These are phyloP conservation scores for Botia kubotai DNA, from an alignment of 2,797 vertebrate species.

Conservation along the genomic window DNA sequence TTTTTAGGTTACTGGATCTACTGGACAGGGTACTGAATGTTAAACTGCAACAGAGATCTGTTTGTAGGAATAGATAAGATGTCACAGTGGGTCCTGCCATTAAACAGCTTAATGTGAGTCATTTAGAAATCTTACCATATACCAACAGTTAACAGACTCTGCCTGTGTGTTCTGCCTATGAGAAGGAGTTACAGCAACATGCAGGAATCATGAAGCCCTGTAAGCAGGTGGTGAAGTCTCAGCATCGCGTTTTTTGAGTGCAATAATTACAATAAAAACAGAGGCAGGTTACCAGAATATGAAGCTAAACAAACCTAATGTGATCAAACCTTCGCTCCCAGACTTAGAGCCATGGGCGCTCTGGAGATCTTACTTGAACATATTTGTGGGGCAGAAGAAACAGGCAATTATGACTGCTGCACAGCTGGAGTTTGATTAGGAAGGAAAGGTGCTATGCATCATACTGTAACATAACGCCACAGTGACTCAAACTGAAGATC, in stretches of 20 bases:
- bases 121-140: background rate
- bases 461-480: slow-evolving; percentile 32
- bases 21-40: too few species aligned
- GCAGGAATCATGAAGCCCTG: background rate
- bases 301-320: slow-evolving; percentile 31
- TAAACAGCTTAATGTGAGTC: too few species aligned
- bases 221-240: background rate
- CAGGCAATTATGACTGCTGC: slow-evolving; percentile 1
- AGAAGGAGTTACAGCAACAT: background rate
- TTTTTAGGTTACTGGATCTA: too few species aligned
- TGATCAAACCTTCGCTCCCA: slow-evolving; percentile 30
- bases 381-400: too few species aligned
- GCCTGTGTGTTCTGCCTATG: background rate
- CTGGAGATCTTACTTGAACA: slow-evolving; percentile 15
- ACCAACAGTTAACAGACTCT: background rate
- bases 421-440: slow-evolving; percentile 42
- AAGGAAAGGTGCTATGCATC: slow-evolving; percentile 43
- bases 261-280: slow-evolving; percentile 19
- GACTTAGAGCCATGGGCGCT: background rate
- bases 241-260: background rate
- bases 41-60: too few species aligned
- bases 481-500: slow-evolving; percentile 24
- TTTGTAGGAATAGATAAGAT: too few species aligned
- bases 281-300: slow-evolving; percentile 11
- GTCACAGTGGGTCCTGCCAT: too few species aligned